Percentiles rank a stretch among this genome's conserved stretches.
phyloP scores from a whole-genome alignment of 2,797 vertebrate genomes.

The Nyctibius grandis region DNA sequence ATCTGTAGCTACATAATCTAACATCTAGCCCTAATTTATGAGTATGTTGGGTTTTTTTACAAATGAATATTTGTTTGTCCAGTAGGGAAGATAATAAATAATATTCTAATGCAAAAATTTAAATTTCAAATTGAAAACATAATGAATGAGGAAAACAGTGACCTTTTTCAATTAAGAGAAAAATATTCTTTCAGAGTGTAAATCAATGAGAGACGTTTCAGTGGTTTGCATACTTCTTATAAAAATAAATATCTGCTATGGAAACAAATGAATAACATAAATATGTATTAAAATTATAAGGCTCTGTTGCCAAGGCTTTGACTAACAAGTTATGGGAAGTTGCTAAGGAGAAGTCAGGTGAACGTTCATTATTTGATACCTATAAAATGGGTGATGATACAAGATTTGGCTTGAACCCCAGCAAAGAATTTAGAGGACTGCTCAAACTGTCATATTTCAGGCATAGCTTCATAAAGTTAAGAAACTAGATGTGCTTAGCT shows the following conservation, averaged over 20 bases:
- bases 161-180: conserved; percentile 55
- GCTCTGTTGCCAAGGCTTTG: conserved; percentile 54
- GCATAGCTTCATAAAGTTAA: not conserved
- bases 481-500: not conserved
- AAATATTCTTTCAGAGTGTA: conserved; percentile 42
- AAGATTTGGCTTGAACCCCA: not conserved
- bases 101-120: conserved; percentile 41
- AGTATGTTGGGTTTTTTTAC: not conserved
- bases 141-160: conserved; percentile 45
- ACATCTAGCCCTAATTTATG: conserved; percentile 1
- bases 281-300: conserved; percentile 53
- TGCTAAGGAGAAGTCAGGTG: conserved; percentile 71
- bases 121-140: conserved; percentile 49
- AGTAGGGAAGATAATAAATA: conserved; percentile 41
- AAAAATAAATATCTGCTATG: conserved; percentile 59
- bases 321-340: conserved; percentile 66
- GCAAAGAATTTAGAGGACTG: not conserved
- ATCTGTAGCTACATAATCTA: conserved; percentile 18
- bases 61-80: conserved; percentile 26
- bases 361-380: conserved; percentile 63
- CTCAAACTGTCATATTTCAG: not conserved
- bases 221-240: conserved; percentile 37
- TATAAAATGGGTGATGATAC: not conserved
- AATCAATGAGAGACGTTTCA: conserved; percentile 39
- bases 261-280: conserved; percentile 57